These are phyloP conservation scores for Drosophila atroscutellata DNA, from an alignment of 2,888 invertebrate genomes.

Conservation along the genomic window DNA sequence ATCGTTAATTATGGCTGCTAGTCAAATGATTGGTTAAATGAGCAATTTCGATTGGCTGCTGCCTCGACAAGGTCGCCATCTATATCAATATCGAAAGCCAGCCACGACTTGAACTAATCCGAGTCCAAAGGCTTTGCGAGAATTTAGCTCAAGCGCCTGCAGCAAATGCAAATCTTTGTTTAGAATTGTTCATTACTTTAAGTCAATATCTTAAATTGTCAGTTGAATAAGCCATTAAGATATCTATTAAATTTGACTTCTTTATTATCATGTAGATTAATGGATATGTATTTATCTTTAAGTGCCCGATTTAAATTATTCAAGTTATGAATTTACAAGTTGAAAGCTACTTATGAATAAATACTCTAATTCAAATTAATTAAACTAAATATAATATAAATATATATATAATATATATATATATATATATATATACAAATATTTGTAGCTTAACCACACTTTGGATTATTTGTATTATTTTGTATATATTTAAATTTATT, in stretches of 20 bases:
- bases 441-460: not conserved
- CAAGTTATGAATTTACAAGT: not conserved
- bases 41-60: conserved; percentile 24
- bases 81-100: conserved; percentile 16
- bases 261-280: not conserved
- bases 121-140: not conserved
- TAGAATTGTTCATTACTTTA: not conserved
- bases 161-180: conserved; percentile 2
- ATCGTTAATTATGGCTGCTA: conserved; percentile 54
- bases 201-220: not conserved
- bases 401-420: too few species aligned
- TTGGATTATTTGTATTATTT: not conserved
- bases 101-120: conserved; percentile 45
- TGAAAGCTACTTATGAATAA: not conserved
- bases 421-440: too few species aligned
- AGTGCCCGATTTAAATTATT: too few species aligned
- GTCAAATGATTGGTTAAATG: conserved; percentile 58
- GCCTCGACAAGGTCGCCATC: conserved; percentile 51
- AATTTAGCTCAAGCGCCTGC: not conserved
- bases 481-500: not conserved
- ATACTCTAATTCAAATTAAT: not conserved
- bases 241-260: not conserved
- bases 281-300: not conserved
- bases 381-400: not conserved
- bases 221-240: not conserved